Evolutionary conservation across 2,888 invertebrate species (phyloP).

Genomic region (Athrips mouffetella): DNA sequence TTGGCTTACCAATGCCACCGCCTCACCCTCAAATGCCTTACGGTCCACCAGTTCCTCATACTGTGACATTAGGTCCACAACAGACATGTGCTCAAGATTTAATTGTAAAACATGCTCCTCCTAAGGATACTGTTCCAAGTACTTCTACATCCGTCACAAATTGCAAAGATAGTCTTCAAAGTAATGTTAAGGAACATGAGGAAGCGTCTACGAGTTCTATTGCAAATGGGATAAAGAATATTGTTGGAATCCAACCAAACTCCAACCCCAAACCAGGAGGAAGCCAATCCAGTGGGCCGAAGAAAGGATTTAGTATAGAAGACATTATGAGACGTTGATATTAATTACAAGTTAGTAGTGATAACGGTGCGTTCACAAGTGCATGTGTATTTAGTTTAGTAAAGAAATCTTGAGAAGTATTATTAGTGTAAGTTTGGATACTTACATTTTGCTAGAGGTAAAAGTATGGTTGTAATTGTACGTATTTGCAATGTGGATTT

Average conservation of each 20-base stretch:
- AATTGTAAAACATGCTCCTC: slow-evolving; percentile 73
- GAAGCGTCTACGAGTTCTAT: slow-evolving; percentile 58
- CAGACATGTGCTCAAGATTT: slow-evolving; percentile 75
- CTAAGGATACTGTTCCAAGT: slow-evolving; percentile 62
- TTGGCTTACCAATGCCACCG: slow-evolving; percentile 67
- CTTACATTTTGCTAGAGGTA: slow-evolving; percentile 53
- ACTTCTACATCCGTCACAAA: slow-evolving; percentile 60
- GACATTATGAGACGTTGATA: slow-evolving; percentile 91
- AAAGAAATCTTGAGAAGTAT: slow-evolving; percentile 58
- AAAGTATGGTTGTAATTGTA: slow-evolving; percentile 56
- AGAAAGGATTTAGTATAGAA: slow-evolving; percentile 93
- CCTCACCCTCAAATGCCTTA: slow-evolving; percentile 67
- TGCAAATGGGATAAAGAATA: slow-evolving; percentile 71
- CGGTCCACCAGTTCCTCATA: slow-evolving; percentile 56
- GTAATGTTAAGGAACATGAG: slow-evolving; percentile 44
- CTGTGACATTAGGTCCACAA: slow-evolving; percentile 59
- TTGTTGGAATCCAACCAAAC: slow-evolving; percentile 71
- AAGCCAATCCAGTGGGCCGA: slow-evolving; percentile 80
- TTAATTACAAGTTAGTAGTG: slow-evolving; percentile 21
- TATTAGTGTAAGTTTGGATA: slow-evolving; percentile 61
- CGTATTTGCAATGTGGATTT: slow-evolving; percentile 68
- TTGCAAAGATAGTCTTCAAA: slow-evolving; percentile 49
- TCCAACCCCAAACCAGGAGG: slow-evolving; percentile 72
- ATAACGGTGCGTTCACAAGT: slow-evolving; percentile 30
- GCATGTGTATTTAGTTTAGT: slow-evolving; percentile 27